These are phyloP conservation scores for Archilochus colubris DNA, from an alignment of 2,113 vertebrate genomes.

Conservation along the genomic window DNA sequence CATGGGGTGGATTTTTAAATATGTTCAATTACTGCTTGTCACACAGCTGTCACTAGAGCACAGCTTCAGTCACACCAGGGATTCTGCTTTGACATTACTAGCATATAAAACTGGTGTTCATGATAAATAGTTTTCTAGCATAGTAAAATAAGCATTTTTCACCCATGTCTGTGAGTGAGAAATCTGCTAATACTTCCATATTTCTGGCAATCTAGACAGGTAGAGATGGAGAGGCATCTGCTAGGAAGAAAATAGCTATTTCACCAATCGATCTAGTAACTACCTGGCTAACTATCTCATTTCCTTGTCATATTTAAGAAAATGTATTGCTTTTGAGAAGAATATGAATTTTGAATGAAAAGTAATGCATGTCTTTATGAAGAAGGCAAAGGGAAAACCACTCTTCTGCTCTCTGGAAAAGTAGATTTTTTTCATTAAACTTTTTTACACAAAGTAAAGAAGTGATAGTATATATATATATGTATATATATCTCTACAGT, in stretches of 20 bases:
- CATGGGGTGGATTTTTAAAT: conserved; percentile 79
- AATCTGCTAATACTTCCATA: not conserved
- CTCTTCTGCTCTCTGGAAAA: not conserved
- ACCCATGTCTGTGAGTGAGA: conserved; percentile 10
- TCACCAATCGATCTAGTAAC: not conserved
- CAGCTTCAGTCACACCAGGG: conserved; percentile 59
- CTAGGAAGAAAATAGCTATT: not conserved
- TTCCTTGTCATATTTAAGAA: conserved; percentile 3
- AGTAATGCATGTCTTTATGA: not conserved
- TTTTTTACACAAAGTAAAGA: not conserved
- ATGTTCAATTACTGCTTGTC: conserved; percentile 77
- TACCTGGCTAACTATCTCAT: not conserved
- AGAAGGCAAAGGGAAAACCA: not conserved
- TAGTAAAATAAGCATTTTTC: conserved; percentile 50
- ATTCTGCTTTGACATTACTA: conserved; percentile 64
- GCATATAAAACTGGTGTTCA: conserved; percentile 50
- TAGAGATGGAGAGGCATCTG: not conserved
- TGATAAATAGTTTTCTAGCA: conserved; percentile 46
- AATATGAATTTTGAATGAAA: not conserved
- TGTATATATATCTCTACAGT: too few relatives aligned
- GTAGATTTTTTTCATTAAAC: not conserved
- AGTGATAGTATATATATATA: not conserved
- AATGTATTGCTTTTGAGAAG: not conserved
- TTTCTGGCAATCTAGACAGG: not conserved
- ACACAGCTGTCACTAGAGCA: conserved; percentile 74